Percentiles rank a stretch among this genome's conserved stretches.
Conservation (phyloP, 2,888 invertebrate genomes). For the Syritta pipiens region DNA sequence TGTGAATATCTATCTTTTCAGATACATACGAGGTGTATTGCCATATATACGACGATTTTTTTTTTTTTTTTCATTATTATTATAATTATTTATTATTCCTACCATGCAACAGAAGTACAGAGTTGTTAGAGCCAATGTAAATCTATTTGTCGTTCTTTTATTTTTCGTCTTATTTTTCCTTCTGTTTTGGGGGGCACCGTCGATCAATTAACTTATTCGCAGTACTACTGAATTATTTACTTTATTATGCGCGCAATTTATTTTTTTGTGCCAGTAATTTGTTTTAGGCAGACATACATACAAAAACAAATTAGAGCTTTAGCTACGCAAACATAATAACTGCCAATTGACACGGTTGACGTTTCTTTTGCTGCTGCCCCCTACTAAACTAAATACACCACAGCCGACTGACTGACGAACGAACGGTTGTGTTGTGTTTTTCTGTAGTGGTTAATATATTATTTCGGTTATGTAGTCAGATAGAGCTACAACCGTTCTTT, state of each 20-base stretch:
- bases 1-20: slow-evolving; percentile 35
- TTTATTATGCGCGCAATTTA: slow-evolving; percentile 30
- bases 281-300: slow-evolving; percentile 14
- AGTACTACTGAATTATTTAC: slow-evolving; percentile 44
- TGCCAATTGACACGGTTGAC: slow-evolving; percentile 1
- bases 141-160: slow-evolving; percentile 11
- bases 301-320: neutral
- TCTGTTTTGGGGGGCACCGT: slow-evolving; percentile 6
- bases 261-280: slow-evolving; percentile 31
- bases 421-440: too few species aligned
- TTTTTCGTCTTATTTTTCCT: slow-evolving; percentile 4
- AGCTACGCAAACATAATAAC: neutral
- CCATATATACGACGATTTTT: neutral
- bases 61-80: slow-evolving; percentile 19
- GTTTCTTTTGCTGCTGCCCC: too few species aligned
- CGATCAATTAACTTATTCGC: slow-evolving; percentile 58
- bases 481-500: too few species aligned
- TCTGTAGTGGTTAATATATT: too few species aligned
- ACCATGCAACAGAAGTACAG: slow-evolving; percentile 15
- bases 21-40: neutral
- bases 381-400: too few species aligned
- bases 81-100: slow-evolving; percentile 35
- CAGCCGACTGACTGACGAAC: too few species aligned
- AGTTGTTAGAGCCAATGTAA: slow-evolving; percentile 5
- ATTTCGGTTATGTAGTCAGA: too few species aligned